Base-by-base conservation (phyloP, 2,888 invertebrate genomes). In the Pardosa pseudoannulata region DNA sequence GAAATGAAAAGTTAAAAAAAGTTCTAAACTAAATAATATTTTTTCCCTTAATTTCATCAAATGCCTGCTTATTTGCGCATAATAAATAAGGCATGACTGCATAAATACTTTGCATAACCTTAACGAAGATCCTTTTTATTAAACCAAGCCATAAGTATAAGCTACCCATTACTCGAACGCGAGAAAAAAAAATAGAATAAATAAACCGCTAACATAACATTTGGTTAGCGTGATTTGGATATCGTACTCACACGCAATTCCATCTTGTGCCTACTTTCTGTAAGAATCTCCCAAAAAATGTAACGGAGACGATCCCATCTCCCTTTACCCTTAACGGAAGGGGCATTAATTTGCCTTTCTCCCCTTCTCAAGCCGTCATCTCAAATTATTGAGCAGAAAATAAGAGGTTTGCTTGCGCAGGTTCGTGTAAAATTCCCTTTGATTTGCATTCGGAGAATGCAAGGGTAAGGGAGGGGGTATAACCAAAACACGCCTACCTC, bases 351-450 rank as follows among this genome's bases (percentile, higher is more conserved):
- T 56, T 56, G 56, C 5, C 11, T 16, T 46, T 23, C 2, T 23
- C 19, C 56, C 23, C 41, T 16, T 16, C 16, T 13, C 3, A 56
- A 23, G 23, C 23, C 56, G 1, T 19, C 23, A 56, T 56, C 3
- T 56, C 19, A 23, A 56, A 56, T 56, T 56, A 56, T 56, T 56
- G 56, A 56, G 56, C 56, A 56, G 56, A 56, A 56, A 46, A 56
- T 56, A 23, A 56, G 16, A 23, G 23, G 16, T 19, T 19, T 56
- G 23, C 5, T 23, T 56, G 56, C 56, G 19, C 56, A 23, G 56
- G 3, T 23, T 56, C 56, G 56, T 23, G 23, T 56, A 56, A 23
- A 56, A 56, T 46, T 16, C 46, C n/a, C 56, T 56, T 56, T 23
- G 19, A 56, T 56, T 56, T 56, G 56, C 56, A 56, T 56, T 56